Conservation (phyloP, 2,797 vertebrate species). For the Tenualosa ilisha region DNA sequence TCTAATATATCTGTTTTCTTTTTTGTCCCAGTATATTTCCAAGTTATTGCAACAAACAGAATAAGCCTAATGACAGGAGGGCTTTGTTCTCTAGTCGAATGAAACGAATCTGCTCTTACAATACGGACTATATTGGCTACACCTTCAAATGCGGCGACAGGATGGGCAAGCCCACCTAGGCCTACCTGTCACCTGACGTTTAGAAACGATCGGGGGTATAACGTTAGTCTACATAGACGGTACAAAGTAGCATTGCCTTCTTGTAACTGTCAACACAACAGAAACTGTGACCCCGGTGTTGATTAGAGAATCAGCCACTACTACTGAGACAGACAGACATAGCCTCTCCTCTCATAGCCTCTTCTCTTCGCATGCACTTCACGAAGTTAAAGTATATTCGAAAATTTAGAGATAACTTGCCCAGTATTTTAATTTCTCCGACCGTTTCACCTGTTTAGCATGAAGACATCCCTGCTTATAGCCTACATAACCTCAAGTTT, state of each 20-base stretch:
- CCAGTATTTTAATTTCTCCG: background rate
- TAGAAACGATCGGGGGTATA: no score
- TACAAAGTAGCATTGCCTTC: no score
- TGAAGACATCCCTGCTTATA: background rate
- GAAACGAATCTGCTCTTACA: background rate
- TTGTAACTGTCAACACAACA: background rate
- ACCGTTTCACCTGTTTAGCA: background rate
- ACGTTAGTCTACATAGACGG: background rate
- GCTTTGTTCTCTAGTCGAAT: background rate
- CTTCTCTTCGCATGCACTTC: background rate
- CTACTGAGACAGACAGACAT: background rate
- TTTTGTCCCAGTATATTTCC: background rate
- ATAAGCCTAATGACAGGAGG: background rate
- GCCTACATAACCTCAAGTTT: background rate
- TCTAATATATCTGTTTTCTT: no score
- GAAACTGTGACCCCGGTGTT: background rate
- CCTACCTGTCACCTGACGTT: background rate
- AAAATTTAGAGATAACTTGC: background rate
- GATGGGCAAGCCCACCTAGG: background rate
- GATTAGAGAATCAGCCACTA: background rate
- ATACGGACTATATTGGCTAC: background rate
- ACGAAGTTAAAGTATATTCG: background rate
- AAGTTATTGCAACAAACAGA: background rate
- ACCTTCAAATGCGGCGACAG: background rate
- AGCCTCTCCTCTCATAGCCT: background rate